Evolutionary conservation across 2,797 vertebrate species (phyloP).

Genomic region (Poecilia velifera): DNA sequence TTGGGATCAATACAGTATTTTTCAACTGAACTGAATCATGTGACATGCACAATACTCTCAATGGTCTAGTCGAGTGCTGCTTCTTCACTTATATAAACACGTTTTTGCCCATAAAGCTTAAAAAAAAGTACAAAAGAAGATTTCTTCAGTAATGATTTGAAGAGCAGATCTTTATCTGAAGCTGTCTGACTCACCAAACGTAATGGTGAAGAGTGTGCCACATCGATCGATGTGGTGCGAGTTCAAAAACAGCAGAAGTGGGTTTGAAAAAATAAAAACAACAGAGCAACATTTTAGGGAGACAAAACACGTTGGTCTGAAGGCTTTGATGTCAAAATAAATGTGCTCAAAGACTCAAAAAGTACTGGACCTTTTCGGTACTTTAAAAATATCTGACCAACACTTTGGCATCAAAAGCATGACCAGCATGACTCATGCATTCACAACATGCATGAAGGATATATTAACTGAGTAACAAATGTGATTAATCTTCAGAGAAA

Average conservation of each 20-base stretch:
- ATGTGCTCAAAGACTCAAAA: not conserved
- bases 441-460: not conserved
- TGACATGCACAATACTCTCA: not conserved
- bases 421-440: not conserved
- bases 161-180: not conserved
- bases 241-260: not conserved
- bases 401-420: not conserved
- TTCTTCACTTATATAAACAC: not conserved
- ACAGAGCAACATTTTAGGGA: not conserved
- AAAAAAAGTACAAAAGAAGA: not conserved
- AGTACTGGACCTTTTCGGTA: not conserved
- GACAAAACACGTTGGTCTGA: not conserved
- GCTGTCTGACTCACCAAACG: not conserved
- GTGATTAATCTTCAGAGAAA: not conserved
- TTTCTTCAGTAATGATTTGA: not conserved
- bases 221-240: not conserved
- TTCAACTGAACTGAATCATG: not conserved
- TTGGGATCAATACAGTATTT: not conserved
- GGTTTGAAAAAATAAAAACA: not conserved
- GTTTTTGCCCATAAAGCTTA: not conserved
- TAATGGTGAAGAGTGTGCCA: not conserved
- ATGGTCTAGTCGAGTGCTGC: not conserved
- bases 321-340: slow-evolving; percentile 3
- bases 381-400: not conserved
- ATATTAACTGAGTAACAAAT: not conserved